Evolutionary conservation across 2,113 vertebrate genomes (phyloP).

Genomic region (Mugil cephalus): DNA sequence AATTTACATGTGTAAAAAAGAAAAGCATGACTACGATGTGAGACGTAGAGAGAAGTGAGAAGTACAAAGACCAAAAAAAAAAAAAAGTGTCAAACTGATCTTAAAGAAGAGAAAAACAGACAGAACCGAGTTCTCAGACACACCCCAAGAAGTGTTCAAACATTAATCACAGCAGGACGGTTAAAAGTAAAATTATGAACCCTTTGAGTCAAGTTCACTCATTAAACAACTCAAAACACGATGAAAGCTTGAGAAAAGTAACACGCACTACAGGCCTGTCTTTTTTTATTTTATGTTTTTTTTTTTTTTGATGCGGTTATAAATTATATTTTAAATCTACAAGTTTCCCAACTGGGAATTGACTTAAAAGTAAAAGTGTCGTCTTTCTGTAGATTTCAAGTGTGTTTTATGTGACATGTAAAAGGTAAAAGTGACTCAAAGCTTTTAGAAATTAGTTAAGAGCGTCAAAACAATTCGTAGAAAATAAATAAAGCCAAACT

Average conservation of each 20-base stretch:
- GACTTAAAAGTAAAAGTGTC: neutral
- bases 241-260: conserved; percentile 25
- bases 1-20: conserved; percentile 51
- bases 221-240: conserved; percentile 41
- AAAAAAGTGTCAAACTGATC: conserved; percentile 36
- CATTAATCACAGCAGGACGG: conserved; percentile 60
- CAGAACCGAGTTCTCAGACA: conserved; percentile 40
- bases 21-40: conserved; percentile 42
- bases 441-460: conserved; percentile 6
- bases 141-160: conserved; percentile 54
- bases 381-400: neutral
- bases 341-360: neutral
- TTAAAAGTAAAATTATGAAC: conserved; percentile 52
- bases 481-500: conserved; percentile 70
- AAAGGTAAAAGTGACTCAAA: conserved; percentile 41
- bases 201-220: conserved; percentile 54
- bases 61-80: conserved; percentile 17
- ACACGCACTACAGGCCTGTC: conserved; percentile 15
- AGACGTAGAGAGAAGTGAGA: too few relatives aligned
- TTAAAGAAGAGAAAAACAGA: conserved; percentile 36
- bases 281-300: neutral
- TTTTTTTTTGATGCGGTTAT: neutral
- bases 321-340: neutral
- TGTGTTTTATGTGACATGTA: neutral
- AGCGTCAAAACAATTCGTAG: conserved; percentile 7